phyloP scores from a whole-genome alignment of 2,888 invertebrate genomes.

The Buathra laborator region DNA sequence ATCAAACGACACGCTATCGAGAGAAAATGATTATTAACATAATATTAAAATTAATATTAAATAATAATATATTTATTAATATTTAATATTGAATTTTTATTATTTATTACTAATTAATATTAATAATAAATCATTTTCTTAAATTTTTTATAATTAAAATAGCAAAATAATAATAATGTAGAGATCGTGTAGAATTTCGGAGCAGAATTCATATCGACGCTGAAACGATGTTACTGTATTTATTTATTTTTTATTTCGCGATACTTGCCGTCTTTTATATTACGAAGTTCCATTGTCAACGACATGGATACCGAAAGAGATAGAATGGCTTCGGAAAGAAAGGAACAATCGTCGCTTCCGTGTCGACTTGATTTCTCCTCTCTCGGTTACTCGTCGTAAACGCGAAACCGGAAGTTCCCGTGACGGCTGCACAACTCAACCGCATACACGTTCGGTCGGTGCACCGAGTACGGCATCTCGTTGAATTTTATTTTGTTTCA shows the following conservation, averaged over 20 bases:
- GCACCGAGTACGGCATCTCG: neutral
- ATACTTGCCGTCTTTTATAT: neutral
- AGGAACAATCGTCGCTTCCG: conserved; percentile 38
- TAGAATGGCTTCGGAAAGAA: conserved; percentile 16
- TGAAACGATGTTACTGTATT: conserved; percentile 11
- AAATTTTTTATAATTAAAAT: neutral
- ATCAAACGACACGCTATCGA: neutral
- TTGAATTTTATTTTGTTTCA: neutral
- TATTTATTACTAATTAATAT: too few species aligned
- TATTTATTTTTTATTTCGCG: conserved; percentile 23
- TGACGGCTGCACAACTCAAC: conserved; percentile 8
- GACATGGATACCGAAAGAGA: neutral
- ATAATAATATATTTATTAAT: too few species aligned
- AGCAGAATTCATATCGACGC: neutral
- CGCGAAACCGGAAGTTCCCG: conserved; percentile 39
- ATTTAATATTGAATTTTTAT: too few species aligned
- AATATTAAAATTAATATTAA: too few species aligned
- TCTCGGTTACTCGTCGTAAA: conserved; percentile 23
- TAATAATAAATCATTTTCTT: too few species aligned
- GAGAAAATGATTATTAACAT: too few species aligned
- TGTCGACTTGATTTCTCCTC: conserved; percentile 35
- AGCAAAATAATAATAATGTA: neutral
- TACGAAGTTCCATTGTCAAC: conserved; percentile 9
- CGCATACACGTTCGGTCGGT: neutral
- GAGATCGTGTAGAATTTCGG: neutral